Evolutionary conservation across 1,140 invertebrate genomes (phyloP).

Genomic region (Aplysia californica): DNA sequence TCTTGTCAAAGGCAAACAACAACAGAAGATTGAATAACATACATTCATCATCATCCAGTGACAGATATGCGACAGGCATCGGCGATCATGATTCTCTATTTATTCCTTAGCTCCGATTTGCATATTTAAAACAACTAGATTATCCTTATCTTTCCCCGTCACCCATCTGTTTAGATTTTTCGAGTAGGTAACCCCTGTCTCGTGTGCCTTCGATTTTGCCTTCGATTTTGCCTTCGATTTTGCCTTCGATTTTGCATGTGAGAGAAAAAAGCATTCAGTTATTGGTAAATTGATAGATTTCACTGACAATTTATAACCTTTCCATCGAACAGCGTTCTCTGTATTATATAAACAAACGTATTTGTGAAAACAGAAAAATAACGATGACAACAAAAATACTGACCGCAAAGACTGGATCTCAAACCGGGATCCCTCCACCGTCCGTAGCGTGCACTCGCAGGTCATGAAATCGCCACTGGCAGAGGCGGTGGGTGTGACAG

Average conservation of each 20-base stretch:
- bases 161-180: too few species aligned
- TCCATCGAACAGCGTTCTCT: not conserved
- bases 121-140: too few species aligned
- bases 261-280: not conserved
- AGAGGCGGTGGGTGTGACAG: too few species aligned
- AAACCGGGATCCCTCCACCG: not conserved
- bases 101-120: too few species aligned
- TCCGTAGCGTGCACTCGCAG: slow-evolving; percentile 20
- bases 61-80: too few species aligned
- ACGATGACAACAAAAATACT: not conserved
- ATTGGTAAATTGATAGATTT: not conserved
- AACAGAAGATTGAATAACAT: too few species aligned
- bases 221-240: not conserved
- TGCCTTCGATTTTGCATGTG: not conserved
- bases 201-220: too few species aligned
- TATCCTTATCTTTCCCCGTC: too few species aligned
- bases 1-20: too few species aligned
- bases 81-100: too few species aligned
- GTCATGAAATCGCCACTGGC: not conserved
- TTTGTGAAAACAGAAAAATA: not conserved
- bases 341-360: not conserved
- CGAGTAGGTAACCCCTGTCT: too few species aligned
- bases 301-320: not conserved
- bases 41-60: too few species aligned
- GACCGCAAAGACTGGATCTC: slow-evolving; percentile 17